Conservation (phyloP, 2,113 vertebrate species). For the Aegithalos caudatus region DNA sequence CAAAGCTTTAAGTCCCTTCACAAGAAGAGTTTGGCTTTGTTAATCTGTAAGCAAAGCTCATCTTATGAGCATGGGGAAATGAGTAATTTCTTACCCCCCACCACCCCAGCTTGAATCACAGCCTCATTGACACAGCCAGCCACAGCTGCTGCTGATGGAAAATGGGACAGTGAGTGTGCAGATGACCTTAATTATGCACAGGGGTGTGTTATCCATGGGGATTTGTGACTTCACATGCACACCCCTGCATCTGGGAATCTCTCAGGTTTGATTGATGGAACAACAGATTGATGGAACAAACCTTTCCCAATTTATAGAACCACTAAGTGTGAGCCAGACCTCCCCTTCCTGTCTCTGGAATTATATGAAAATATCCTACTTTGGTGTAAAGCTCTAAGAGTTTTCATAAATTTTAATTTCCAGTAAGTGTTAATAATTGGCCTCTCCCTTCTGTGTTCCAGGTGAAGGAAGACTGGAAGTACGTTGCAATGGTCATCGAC, state of each 20-base stretch:
- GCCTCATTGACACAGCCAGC: neutral
- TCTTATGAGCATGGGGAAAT: neutral
- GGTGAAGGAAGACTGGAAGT: constrained; percentile 99
- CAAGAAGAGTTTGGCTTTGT: neutral
- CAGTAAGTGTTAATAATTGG: accelerated
- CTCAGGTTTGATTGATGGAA: neutral
- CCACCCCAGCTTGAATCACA: neutral
- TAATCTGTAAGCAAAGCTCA: neutral
- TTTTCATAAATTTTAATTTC: neutral
- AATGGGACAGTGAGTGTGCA: neutral
- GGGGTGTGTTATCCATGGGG: neutral
- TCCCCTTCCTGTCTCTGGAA: neutral
- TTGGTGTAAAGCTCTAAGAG: neutral
- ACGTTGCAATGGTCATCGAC: constrained; percentile 97
- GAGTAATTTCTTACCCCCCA: neutral
- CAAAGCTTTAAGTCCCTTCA: neutral
- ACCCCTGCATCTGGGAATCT: neutral
- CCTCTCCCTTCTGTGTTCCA: constrained; percentile 50
- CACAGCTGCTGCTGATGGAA: neutral
- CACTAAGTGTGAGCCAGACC: accelerated
- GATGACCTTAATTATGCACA: neutral
- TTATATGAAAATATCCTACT: neutral
- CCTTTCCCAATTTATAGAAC: neutral
- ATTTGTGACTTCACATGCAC: neutral
- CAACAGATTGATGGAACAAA: neutral